These are phyloP conservation scores for Theretra japonica DNA, from an alignment of 2,888 invertebrate genomes.

Conservation along the genomic window DNA sequence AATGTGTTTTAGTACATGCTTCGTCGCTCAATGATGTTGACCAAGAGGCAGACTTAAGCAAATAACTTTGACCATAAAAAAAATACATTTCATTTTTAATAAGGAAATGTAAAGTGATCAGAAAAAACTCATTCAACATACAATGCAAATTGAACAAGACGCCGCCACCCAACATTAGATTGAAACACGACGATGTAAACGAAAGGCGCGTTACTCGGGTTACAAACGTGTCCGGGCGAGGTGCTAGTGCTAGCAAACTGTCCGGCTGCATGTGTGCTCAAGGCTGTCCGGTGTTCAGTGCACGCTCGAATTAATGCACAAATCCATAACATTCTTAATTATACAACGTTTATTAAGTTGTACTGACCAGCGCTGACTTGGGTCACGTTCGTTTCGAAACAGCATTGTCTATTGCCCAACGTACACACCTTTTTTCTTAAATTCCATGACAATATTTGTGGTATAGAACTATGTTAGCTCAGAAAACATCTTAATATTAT, in stretches of 20 bases:
- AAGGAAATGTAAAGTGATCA: too few relatives aligned
- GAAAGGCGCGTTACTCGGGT: background rate
- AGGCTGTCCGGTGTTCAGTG: constrained; percentile 65
- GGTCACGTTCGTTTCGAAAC: constrained; percentile 23
- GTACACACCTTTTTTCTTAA: too few relatives aligned
- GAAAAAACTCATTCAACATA: background rate
- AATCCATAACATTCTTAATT: constrained; percentile 56
- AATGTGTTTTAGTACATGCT: too few relatives aligned
- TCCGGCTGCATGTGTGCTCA: constrained; percentile 70
- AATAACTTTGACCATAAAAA: too few relatives aligned
- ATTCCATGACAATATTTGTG: too few relatives aligned
- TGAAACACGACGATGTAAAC: constrained; percentile 6
- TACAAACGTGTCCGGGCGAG: background rate
- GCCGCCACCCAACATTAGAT: background rate
- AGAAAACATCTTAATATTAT: too few relatives aligned
- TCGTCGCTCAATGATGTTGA: too few relatives aligned
- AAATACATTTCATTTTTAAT: too few relatives aligned
- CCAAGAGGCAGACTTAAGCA: too few relatives aligned
- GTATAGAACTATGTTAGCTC: too few relatives aligned
- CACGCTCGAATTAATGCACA: constrained; percentile 57
- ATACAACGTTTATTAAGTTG: constrained; percentile 44
- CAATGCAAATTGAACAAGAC: background rate
- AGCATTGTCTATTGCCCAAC: background rate
- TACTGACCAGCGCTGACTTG: constrained; percentile 30
- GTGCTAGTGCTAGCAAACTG: constrained; percentile 12